Conservation (phyloP, 1,140 invertebrate species). For the Diorhabda elongata region DNA sequence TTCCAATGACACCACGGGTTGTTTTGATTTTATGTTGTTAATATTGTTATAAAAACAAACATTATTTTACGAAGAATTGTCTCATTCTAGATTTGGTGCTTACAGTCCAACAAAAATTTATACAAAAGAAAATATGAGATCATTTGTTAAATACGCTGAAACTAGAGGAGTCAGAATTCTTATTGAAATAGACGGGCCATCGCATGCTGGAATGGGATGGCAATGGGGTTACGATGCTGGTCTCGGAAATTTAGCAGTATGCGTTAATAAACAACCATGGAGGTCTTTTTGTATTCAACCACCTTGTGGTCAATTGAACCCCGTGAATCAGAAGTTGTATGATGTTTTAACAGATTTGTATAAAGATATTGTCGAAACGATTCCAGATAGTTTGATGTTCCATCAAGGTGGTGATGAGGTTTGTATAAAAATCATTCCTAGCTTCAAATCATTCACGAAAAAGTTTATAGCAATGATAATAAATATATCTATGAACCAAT, state of each 20-base stretch:
- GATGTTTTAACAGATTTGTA: constrained; percentile 65
- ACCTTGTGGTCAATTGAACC: constrained; percentile 81
- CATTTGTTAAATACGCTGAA: constrained; percentile 67
- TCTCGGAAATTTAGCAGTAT: constrained; percentile 66
- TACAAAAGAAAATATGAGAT: constrained; percentile 61
- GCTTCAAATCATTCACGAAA: no score
- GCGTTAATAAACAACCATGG: constrained; percentile 72
- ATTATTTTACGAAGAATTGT: background rate
- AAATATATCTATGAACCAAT: no score
- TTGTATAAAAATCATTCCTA: background rate
- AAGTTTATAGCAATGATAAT: no score
- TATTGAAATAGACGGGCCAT: constrained; percentile 79
- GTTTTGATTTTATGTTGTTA: no score
- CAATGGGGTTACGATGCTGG: constrained; percentile 68
- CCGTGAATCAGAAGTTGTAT: constrained; percentile 71
- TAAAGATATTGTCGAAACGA: constrained; percentile 59
- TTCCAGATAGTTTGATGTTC: constrained; percentile 56
- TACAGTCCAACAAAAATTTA: constrained; percentile 68
- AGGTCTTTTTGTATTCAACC: constrained; percentile 72
- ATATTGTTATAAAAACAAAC: no score
- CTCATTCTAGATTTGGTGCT: constrained; percentile 59
- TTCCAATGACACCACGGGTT: no score
- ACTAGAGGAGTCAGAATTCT: constrained; percentile 70
- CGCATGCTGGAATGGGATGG: constrained; percentile 80
- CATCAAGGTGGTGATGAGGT: constrained; percentile 88